Conservation (phyloP, 2,113 vertebrate genomes). For the Spea bombifrons region DNA sequence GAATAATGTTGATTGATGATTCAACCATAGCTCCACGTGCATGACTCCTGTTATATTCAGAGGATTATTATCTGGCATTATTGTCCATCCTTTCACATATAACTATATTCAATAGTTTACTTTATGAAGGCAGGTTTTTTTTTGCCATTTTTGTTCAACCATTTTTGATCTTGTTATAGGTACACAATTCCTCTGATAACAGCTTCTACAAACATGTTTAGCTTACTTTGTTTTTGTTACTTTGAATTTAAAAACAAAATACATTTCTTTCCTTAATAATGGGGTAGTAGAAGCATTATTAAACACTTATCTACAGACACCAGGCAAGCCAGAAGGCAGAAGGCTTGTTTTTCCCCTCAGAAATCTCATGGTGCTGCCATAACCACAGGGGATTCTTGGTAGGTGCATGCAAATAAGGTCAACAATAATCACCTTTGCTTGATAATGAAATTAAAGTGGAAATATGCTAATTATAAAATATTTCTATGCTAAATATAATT, state of each 20-base stretch:
- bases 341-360: no score
- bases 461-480: no score
- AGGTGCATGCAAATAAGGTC: no score
- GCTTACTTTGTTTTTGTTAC: not conserved
- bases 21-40: not conserved
- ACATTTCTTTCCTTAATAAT: no score
- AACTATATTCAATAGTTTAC: not conserved
- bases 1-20: constrained; percentile 28
- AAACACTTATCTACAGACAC: no score
- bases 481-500: no score
- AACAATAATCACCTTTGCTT: no score
- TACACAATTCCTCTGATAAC: not conserved
- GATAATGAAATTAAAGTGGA: no score
- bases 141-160: not conserved
- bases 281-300: no score
- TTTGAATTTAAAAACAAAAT: not conserved
- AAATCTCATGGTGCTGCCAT: no score
- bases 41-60: constrained; percentile 2
- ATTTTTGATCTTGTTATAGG: not conserved
- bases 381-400: no score
- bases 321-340: no score
- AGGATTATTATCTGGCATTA: constrained; percentile 4
- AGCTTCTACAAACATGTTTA: not conserved
- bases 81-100: not conserved
- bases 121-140: not conserved